Base-by-base conservation (phyloP, 64 coral and sea anemone genomes). In the Montipora capricornis region DNA sequence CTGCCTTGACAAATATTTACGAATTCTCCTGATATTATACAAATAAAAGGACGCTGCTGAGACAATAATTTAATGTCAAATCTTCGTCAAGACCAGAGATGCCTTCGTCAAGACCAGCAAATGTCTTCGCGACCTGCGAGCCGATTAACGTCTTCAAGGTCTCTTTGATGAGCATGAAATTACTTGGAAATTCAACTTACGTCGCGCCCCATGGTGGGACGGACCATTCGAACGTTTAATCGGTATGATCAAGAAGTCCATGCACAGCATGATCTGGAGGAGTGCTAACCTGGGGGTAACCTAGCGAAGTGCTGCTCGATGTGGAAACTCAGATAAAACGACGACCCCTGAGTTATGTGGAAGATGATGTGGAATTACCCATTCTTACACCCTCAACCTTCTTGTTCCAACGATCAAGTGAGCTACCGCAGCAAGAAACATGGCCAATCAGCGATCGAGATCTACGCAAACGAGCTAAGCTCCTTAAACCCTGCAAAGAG, bases 341-440 rank as follows among this genome's bases (percentile, higher is more conserved):
- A 84, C 73, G 82, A 69, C 82, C 73, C 5, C 73, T 93, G 15
- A 93, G 74, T 24, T 93, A 93, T 68, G 14, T 93, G 82, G 91
- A 87, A 24, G 91, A 93, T 29, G 82, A 93, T 79, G 91, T 93
- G 44, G 49, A 93, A 19, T 52, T 93, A 74, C 15, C 82, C 19
- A 93, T 82, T 14, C 82, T 93, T 0, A 87, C 69, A 20, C 81
- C 82, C 66, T 93, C 83, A 19, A 47, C 74, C 4, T 93, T 93
- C 53, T 73, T 93, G 8, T 93, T 87, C 74, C 82, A 87, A 24
- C 19, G 74, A 50, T 12, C 82, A 6, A 93, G 51, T 61, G 15
- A 19, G 44, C 20, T 93, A 47, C 90, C 90, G 74, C 80, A 92
- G 22, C 12, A 60, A 19, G 91, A 87, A 14, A 80, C 91, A 47